phyloP scores from a whole-genome alignment of 2,797 vertebrate species.

The Tapirus indicus region DNA sequence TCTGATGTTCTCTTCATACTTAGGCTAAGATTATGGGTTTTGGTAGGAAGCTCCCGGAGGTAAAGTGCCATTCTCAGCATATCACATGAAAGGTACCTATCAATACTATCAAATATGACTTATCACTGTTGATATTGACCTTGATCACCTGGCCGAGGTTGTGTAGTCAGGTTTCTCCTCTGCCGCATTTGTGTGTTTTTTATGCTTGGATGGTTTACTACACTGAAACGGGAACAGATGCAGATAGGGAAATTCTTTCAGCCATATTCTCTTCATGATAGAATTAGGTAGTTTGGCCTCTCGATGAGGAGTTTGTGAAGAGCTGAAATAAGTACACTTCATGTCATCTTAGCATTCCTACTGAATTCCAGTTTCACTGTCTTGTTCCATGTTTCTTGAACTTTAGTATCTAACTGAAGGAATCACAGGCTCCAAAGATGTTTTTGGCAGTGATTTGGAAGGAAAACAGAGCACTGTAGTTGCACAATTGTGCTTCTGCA shows the following conservation, averaged over 20 bases:
- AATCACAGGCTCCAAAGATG: background rate
- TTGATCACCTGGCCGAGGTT: background rate
- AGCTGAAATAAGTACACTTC: background rate
- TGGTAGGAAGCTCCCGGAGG: background rate
- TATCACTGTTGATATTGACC: background rate
- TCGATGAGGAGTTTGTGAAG: background rate
- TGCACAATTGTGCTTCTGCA: background rate
- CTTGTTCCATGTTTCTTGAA: conserved; percentile 17
- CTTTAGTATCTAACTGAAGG: background rate
- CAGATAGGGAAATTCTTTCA: background rate
- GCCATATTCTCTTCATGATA: background rate
- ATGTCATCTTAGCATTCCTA: background rate
- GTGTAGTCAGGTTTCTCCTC: background rate
- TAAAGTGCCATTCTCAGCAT: background rate
- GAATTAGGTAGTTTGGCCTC: background rate
- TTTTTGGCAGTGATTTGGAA: background rate
- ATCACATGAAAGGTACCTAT: fast-evolving
- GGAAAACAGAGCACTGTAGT: too few relatives aligned
- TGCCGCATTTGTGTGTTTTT: background rate
- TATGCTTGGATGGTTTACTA: background rate
- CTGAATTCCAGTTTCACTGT: background rate
- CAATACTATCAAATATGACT: background rate
- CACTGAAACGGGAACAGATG: background rate
- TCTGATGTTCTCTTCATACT: background rate
- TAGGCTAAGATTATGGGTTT: background rate